A percentile compares a stretch with the other conserved stretches of the same genome.
These are phyloP conservation scores for Samia ricini DNA, from an alignment of 1,140 invertebrate genomes.

Conservation along the genomic window DNA sequence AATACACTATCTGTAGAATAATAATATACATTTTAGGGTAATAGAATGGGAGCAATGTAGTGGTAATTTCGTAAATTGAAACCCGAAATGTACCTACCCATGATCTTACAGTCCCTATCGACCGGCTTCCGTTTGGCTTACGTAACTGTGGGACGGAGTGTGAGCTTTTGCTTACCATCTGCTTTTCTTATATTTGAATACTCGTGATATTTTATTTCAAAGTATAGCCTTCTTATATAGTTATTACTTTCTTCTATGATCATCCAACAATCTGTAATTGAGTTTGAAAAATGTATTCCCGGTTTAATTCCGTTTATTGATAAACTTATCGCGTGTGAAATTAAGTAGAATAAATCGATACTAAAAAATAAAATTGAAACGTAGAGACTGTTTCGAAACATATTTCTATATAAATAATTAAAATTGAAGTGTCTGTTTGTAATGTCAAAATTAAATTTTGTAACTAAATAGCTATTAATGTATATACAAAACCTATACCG, in stretches of 20 bases:
- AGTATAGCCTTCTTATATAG: background rate
- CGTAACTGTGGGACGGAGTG: slow-evolving; percentile 15
- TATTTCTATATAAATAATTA: too few species aligned
- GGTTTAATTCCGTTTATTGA: too few species aligned
- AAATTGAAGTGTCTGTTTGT: too few species aligned
- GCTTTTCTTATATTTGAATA: background rate
- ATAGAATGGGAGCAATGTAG: background rate
- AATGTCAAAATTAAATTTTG: too few species aligned
- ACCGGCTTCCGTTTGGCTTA: slow-evolving; percentile 16
- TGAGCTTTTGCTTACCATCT: slow-evolving; percentile 17
- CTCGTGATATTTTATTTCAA: background rate
- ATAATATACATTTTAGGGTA: background rate
- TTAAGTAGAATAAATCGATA: too few species aligned
- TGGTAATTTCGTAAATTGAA: slow-evolving; percentile 18
- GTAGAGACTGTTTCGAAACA: too few species aligned
- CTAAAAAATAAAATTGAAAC: too few species aligned
- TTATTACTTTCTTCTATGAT: background rate
- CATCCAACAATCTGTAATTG: background rate
- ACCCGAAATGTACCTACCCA: slow-evolving; percentile 17
- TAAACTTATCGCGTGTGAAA: too few species aligned
- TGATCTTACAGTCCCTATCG: slow-evolving; percentile 14
- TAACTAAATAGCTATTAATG: too few species aligned
- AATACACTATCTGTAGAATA: background rate
- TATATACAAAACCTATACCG: too few species aligned
- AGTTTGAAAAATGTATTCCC: too few species aligned